These are phyloP conservation scores for Rhodinocichla rosea DNA, from an alignment of 2,113 vertebrate genomes.

Conservation along the genomic window DNA sequence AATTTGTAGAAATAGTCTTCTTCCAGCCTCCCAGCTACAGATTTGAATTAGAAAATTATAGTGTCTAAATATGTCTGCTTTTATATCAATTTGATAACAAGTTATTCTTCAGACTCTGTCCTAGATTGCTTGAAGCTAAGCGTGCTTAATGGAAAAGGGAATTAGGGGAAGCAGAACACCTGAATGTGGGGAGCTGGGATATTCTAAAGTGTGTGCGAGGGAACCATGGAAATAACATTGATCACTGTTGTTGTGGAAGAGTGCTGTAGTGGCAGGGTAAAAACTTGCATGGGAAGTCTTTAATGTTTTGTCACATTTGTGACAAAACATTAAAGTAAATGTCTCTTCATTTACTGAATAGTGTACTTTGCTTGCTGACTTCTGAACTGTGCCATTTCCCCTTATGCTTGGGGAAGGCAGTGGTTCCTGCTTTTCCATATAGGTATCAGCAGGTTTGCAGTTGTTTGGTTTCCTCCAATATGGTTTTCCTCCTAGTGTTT, in stretches of 20 bases:
- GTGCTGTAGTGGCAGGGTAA: neutral
- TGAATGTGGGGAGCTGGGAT: neutral
- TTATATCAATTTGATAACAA: neutral
- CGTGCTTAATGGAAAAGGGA: neutral
- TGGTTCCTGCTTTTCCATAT: neutral
- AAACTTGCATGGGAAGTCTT: neutral
- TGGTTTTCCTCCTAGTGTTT: neutral
- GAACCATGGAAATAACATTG: neutral
- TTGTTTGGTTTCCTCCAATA: neutral
- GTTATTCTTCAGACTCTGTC: neutral
- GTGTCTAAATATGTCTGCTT: neutral
- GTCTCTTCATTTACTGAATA: neutral
- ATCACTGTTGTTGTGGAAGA: neutral
- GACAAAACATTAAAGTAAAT: neutral
- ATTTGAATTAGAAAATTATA: neutral
- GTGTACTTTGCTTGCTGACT: neutral
- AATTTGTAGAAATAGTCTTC: neutral
- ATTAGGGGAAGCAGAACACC: neutral
- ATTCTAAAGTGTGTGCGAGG: neutral
- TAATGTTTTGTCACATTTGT: neutral
- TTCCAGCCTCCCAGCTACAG: neutral
- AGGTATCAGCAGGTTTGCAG: neutral
- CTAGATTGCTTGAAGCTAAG: neutral
- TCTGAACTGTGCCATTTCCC: neutral
- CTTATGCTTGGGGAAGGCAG: fast-evolving